Evolutionary conservation across 2,113 vertebrate species (phyloP), one percentile per base, ranked within the genome.

Genomic region (Bolborhynchus lineola): DNA sequence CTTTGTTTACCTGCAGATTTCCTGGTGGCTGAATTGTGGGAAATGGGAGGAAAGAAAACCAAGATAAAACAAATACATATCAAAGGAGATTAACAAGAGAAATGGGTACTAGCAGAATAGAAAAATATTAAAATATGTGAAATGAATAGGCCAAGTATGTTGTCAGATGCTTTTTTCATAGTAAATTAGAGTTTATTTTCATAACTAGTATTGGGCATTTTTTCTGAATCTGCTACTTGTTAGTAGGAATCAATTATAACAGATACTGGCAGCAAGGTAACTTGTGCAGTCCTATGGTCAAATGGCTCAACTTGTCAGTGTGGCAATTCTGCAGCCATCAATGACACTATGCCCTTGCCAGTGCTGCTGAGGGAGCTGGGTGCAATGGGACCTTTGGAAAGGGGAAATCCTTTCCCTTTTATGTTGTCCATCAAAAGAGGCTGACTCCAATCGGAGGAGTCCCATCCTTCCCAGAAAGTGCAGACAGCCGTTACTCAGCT

Each of bases 391-490:
- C 5, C 17, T 92, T 80, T 62, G 14, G 41, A 74, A 77, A 67
- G 28, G 8, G 6, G n/a, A 35, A 72, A 13, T 63, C 3, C 24
- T 57, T 92, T 88, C 26, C 10, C 37, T 60, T 42, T 72, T 72
- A 13, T n/a, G 11, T 62, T 75, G 6, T 76, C 8, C 25, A 35
- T 63, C 31, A 20, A 55, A 60, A 88, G 21, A 86, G 25, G 4
- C 13, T 86, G 68, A 39, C n/a, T 82, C 5, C 14, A 60, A 12
- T 33, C 39, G 42, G 47, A 67, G 18, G 11, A 72, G 3, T 33
- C 28, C 6, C 9, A 10, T 33, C 47, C 26, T 71, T 47, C 49
- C 49, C 46, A 53, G 67, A n/a, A 63, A 64, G 7, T 0, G 0
- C 29, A 63, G 35, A 8, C 10, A 77, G 46, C 10, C 7, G 0